Conservation (phyloP, 2,888 invertebrate species). For the Tethea ocularis region DNA sequence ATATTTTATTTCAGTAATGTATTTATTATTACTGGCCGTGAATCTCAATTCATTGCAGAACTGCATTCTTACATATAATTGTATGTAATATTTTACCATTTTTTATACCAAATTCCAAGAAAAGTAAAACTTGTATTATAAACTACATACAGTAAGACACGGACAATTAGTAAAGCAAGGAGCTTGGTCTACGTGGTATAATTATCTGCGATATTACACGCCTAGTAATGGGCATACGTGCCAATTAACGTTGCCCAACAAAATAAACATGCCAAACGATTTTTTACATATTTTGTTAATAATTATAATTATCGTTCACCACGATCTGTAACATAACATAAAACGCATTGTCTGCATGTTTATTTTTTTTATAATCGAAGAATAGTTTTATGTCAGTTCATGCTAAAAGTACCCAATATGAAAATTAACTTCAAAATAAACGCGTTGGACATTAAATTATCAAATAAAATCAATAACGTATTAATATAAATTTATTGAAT, state of each 20-base stretch:
- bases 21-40: neutral
- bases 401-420: neutral
- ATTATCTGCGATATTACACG: neutral
- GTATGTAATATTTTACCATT: neutral
- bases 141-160: neutral
- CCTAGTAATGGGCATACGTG: neutral
- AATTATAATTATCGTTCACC: neutral
- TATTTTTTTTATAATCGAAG: neutral
- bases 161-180: neutral
- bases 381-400: neutral
- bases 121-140: neutral
- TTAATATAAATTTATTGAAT: too few relatives aligned
- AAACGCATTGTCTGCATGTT: neutral
- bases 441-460: neutral
- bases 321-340: neutral
- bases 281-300: slow-evolving; percentile 3
- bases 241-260: neutral
- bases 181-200: neutral
- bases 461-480: too few relatives aligned
- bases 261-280: neutral
- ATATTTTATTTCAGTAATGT: too few relatives aligned
- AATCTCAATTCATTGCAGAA: neutral
- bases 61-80: neutral
- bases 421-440: neutral
- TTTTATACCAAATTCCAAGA: neutral